Evolutionary conservation across 2,888 invertebrate genomes (phyloP).

Genomic region (Tipula confusa): DNA sequence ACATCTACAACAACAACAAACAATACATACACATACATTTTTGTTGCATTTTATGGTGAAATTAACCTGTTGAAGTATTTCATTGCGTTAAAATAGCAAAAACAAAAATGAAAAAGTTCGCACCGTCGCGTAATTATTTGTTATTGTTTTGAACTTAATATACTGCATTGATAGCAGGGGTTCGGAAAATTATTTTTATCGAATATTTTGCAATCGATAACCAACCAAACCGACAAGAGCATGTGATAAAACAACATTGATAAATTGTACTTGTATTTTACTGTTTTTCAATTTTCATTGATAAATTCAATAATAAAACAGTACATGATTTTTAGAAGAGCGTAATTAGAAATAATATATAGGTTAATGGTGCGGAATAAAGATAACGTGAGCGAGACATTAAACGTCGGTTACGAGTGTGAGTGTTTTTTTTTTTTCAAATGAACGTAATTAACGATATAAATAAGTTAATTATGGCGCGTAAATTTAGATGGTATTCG

Average conservation of each 20-base stretch:
- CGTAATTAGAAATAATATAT: not conserved
- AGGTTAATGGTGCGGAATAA: slow-evolving; percentile 8
- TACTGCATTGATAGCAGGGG: not conserved
- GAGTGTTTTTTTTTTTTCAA: not conserved
- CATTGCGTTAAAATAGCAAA: not conserved
- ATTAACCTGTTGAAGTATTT: not conserved
- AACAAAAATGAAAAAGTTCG: not conserved
- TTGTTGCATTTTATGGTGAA: not conserved
- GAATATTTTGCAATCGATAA: not conserved
- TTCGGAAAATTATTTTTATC: not conserved
- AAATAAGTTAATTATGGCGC: not conserved
- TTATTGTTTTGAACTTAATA: not conserved
- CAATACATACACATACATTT: not conserved
- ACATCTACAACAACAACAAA: too few species aligned
- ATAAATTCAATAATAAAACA: not conserved
- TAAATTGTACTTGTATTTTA: not conserved
- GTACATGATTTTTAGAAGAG: not conserved
- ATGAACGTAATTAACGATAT: not conserved
- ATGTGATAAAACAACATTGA: not conserved
- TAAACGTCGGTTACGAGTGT: not conserved
- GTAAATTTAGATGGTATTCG: not conserved
- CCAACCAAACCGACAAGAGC: not conserved
- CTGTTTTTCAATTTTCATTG: not conserved
- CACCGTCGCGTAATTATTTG: not conserved
- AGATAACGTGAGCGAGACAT: not conserved